A percentile compares a stretch with the other conserved stretches of the same genome.
Evolutionary conservation across 2,113 vertebrate species (phyloP).

Genomic region (Pelecanoides urinatrix): DNA sequence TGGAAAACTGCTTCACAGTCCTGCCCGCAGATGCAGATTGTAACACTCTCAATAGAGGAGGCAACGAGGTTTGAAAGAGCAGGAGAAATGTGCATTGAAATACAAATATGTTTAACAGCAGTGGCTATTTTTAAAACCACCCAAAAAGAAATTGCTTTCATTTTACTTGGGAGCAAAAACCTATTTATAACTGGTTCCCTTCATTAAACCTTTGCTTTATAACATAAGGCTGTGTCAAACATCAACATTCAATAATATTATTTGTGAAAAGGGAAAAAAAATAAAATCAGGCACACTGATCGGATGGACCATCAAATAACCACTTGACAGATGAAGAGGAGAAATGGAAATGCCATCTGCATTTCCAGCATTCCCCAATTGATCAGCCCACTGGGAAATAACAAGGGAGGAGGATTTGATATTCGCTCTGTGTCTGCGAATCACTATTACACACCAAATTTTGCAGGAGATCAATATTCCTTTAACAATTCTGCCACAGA

Average conservation of each 20-base stretch:
- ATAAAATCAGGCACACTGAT: neutral
- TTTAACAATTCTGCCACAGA: slow-evolving; percentile 31
- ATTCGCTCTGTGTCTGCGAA: neutral
- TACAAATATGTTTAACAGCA: neutral
- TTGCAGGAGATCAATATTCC: slow-evolving; percentile 42
- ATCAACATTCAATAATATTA: neutral
- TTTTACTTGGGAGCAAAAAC: neutral
- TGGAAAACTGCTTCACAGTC: neutral
- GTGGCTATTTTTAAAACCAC: neutral
- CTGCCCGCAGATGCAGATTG: neutral
- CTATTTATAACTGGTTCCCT: neutral
- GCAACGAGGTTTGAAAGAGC: neutral
- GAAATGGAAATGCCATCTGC: slow-evolving; percentile 16
- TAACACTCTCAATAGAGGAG: neutral
- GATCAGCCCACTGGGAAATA: slow-evolving; percentile 11
- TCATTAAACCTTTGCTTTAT: neutral
- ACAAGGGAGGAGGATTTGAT: neutral
- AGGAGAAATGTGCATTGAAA: neutral
- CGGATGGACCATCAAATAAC: neutral
- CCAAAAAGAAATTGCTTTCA: neutral
- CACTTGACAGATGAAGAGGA: neutral
- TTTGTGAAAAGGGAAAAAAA: neutral
- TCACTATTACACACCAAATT: slow-evolving; percentile 5
- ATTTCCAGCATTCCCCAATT: neutral
- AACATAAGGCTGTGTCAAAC: neutral